Base-by-base conservation (phyloP, 2,113 vertebrate genomes). In the Hemichromis elongatus region DNA sequence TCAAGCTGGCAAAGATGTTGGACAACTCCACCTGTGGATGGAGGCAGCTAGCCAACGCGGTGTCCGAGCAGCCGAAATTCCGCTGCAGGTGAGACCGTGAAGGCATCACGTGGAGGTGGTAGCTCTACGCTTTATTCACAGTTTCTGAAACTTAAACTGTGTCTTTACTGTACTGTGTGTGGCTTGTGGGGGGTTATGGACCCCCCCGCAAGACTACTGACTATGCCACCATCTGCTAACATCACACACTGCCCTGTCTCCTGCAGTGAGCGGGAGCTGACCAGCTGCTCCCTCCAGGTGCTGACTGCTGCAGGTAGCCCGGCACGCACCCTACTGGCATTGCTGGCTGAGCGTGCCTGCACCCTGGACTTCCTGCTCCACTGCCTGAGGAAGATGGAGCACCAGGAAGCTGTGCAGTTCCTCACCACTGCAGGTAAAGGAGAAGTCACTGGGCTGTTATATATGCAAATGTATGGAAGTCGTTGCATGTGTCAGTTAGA, bases 281-380 rank as follows among this genome's bases (percentile, higher is more conserved):
- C 97, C 90, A 95, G 91, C 89, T 97, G 96, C 91, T 97, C 97
- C 0, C 95, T 98, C 55, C 96, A 97, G 94, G 97, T 97, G 84
- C 90, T 98, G 89, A 96, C 59, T 16, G 84, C 95, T 12, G 73
- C 77, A 0, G 97, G 97, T 52, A 98, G 97, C 88, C 97, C 97
- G 3, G 95, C 95, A 0, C 95, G 95, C 35, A 86, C 91, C 56
- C 92, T 97, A 24, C 95, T 97, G 68, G 94, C 94, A 53, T 88
- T 95, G 53, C 94, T 98, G 40, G 93, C 95, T 0, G 96, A 97
- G 47, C 95, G 96, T 0, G 90, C 91, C 83, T 97, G 97, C 92
- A 84, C 95, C 66, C 83, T 97, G 86, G 86, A 86, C 77, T 96
- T 96, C 86, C 91, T 98, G 79, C 93, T 96, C 68, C 90, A 95